These are phyloP conservation scores for Magallana nippona DNA, from an alignment of 2,888 invertebrate species.

Conservation along the genomic window DNA sequence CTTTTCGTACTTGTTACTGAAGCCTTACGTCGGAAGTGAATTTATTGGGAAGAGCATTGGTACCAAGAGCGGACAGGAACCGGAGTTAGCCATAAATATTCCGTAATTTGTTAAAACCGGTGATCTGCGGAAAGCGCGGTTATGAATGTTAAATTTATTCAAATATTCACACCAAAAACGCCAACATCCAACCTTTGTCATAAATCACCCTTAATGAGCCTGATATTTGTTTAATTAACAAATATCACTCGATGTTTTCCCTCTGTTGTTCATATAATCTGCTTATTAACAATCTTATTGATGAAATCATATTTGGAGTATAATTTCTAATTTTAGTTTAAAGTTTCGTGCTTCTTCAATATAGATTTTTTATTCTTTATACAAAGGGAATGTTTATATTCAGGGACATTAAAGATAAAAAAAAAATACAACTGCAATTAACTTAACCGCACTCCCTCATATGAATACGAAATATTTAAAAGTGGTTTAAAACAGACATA, in stretches of 20 bases:
- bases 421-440: background rate
- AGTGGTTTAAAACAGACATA: conserved; percentile 1
- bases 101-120: conserved; percentile 16
- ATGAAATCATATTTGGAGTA: background rate
- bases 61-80: background rate
- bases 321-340: too few relatives aligned
- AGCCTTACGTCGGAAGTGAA: conserved; percentile 23
- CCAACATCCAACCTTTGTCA: conserved; percentile 1
- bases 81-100: conserved; percentile 24
- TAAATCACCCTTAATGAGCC: conserved; percentile 23
- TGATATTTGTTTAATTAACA: conserved; percentile 32
- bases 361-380: too few relatives aligned
- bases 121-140: conserved; percentile 33
- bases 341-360: too few relatives aligned
- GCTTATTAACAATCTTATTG: background rate
- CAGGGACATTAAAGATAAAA: too few relatives aligned
- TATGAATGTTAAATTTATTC: conserved; percentile 21
- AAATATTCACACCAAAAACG: conserved; percentile 27
- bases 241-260: background rate
- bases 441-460: background rate
- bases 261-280: background rate
- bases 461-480: background rate
- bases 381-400: too few relatives aligned
- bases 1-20: conserved; percentile 23
- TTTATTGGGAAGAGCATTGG: background rate